A percentile compares a stretch with the other conserved stretches of the same genome.
These are phyloP conservation scores for Prietella phreatophila DNA, from an alignment of 2,113 vertebrate species.

Conservation along the genomic window DNA sequence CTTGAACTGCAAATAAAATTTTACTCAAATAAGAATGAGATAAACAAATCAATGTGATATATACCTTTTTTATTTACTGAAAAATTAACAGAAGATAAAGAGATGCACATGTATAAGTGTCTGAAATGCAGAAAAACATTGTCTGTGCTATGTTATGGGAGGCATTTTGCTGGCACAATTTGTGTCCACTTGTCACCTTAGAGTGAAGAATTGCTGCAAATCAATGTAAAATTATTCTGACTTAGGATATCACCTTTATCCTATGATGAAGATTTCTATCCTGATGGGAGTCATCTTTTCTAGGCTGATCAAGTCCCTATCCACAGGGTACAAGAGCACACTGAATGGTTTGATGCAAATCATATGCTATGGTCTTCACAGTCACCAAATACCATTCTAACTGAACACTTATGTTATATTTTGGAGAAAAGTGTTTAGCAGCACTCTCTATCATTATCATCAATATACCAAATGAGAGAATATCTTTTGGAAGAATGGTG, in stretches of 20 bases:
- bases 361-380: not conserved
- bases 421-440: not conserved
- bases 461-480: not conserved
- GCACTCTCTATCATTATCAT: not conserved
- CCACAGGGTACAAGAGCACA: not conserved
- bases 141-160: not conserved
- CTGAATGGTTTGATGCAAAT: not conserved
- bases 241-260: not conserved
- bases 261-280: not conserved
- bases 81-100: too few relatives aligned
- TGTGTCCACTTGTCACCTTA: not conserved
- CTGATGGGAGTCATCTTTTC: not conserved
- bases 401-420: not conserved
- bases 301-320: not conserved
- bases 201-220: not conserved
- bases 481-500: not conserved
- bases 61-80: not conserved
- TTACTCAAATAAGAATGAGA: not conserved
- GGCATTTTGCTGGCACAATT: not conserved
- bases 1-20: slow-evolving; percentile 10
- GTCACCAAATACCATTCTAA: not conserved
- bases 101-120: too few relatives aligned
- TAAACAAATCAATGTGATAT: slow-evolving; percentile 17
- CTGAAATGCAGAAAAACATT: not conserved
- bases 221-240: not conserved